Evolutionary conservation across 2,113 vertebrate genomes (phyloP).

Genomic region (Pedetes capensis): DNA sequence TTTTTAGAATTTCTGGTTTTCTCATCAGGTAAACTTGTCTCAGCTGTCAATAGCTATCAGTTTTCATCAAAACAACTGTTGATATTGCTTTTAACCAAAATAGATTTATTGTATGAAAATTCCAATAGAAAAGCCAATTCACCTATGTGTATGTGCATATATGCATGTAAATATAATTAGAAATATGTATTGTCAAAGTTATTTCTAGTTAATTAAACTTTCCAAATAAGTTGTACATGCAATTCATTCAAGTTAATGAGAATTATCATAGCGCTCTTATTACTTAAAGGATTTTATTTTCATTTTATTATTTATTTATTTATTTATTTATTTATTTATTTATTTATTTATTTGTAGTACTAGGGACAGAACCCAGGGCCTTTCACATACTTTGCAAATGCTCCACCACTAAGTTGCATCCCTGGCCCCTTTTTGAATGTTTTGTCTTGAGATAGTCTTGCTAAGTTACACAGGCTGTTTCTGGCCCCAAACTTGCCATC

Average conservation of each 20-base stretch:
- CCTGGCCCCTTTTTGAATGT: no score
- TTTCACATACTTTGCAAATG: no score
- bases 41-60: conserved; percentile 10
- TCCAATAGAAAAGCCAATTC: neutral
- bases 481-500: no score
- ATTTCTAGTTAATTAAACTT: conserved; percentile 13
- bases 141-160: neutral
- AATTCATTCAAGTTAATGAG: neutral
- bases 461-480: no score
- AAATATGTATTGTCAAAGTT: conserved; percentile 14
- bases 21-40: conserved; percentile 15
- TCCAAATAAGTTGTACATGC: neutral
- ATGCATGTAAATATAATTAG: neutral
- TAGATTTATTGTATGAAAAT: conserved; percentile 18
- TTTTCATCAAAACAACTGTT: conserved; percentile 24
- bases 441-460: no score
- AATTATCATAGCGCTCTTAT: neutral
- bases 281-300: conserved; percentile 7
- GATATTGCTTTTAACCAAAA: neutral
- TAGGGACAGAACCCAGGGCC: no score
- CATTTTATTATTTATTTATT: no score
- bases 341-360: no score
- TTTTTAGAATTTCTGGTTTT: conserved; percentile 56
- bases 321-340: no score
- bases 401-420: no score